Evolutionary conservation across 2,888 invertebrate species (phyloP), one percentile per base, ranked within the genome.

Genomic region (Dynastes hyllus): DNA sequence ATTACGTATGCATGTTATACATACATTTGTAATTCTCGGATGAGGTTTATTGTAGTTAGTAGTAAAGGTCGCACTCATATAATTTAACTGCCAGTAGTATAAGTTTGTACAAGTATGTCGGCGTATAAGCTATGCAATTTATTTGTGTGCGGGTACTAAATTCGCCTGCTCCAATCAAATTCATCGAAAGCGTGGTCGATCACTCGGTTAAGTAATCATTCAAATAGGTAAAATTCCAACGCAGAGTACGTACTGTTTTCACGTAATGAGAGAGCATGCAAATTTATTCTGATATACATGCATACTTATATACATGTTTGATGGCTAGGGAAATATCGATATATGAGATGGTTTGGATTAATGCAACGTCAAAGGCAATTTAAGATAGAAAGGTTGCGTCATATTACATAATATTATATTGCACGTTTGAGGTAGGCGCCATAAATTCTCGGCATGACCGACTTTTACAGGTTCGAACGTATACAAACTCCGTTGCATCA

Each of bases 71-170:
- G 67, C 40, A 22, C 45, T 67, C 11, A 50, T 50, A 45, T 67
- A 45, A 67, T 67, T 50, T 50, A 50, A 67, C 50, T 50, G 45
- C 8, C 6, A 8, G 55, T 58, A 58, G 55, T 67, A 22, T 50
- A 45, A 67, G 45, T 67, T 67, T 67, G 67, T 45, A 67, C 50
- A 67, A 50, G 45, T 27, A 50, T 45, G 67, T 27, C 50, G 45
- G 50, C 9, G 45, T 11, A 16, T 27, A 67, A 63, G 27, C 32
- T 32, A 63, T 63, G 63, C 11, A 27, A 63, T 63, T 63, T 63
- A 27, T 32, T 63, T 63, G 27, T 32, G 63, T 32, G 32, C 63
- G 13, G 13, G 32, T 13, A 63, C 63, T 63, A 29, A 63, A 63
- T 63, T 63, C 27, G 32, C 63, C 29, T 29, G 29, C 29, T n/a